Base-by-base conservation (phyloP, 2,797 vertebrate genomes). In the Taenioides sp. region DNA sequence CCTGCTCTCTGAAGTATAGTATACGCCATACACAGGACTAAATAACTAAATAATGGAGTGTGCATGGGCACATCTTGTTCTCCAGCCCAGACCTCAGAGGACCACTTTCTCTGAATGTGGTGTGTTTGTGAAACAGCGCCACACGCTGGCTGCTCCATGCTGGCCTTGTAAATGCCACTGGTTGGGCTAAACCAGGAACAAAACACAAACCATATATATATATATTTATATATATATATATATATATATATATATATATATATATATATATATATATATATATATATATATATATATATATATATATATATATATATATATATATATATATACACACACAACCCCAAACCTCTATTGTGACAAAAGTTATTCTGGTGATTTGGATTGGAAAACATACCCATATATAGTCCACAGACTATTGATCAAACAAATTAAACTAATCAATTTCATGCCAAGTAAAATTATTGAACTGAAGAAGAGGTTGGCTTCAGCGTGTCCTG, bases 41-140 rank as follows among this genome's bases (percentile, higher is more conserved):
- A 80, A 79, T 71, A 81, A 79, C 79, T 89, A 88, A 89, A 90
- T 91, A 90, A 91, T 88, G 84, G 78, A 89, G 77, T 66, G 71
- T 5, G 43, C 43, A 47, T 47, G 61, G 79, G 89, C 78, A 89
- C 88, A 87, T 86, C 72, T 72, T 84, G 86, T 90, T 88, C 86
- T 81, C 65, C 63, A 22, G 74, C 67, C 47, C 70, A 78, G 82
- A 87, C 77, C 86, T 87, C 85, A 73, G 80, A 89, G 86, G 87
- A 86, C 76, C 43, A 22, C 61, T 70, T 68, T 81, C 77, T 59
- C 54, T 71, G 67, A 73, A 57, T 55, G 55, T 0, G 4, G 25
- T 60, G 69, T 72, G 73, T 71, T 73, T 66, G 61, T 43, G 73
- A 43, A 69, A 72, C 58, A 64, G 71, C 27, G 76, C 52, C 57